These are phyloP conservation scores for Nomada ruficornis DNA, from an alignment of 2,888 invertebrate genomes.

Conservation along the genomic window DNA sequence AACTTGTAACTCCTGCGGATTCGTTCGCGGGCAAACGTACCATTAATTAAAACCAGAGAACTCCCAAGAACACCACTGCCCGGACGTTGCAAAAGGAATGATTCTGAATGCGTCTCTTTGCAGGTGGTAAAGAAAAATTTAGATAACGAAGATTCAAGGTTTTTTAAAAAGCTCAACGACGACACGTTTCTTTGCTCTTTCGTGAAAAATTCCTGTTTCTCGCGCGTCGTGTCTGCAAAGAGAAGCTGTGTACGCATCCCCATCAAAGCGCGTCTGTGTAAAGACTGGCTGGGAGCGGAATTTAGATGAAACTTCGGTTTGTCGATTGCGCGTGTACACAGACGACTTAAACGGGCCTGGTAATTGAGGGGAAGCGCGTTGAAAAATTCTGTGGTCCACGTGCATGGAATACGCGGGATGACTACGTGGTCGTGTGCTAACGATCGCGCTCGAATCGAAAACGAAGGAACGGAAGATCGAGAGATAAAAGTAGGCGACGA, in stretches of 20 bases:
- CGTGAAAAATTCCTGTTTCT: slow-evolving; percentile 24
- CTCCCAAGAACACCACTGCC: not conserved
- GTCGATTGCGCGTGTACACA: slow-evolving; percentile 52
- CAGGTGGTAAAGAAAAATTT: not conserved
- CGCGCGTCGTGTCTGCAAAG: slow-evolving; percentile 30
- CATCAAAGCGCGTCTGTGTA: slow-evolving; percentile 51
- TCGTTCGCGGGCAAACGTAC: slow-evolving; percentile 13
- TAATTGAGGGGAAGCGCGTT: slow-evolving; percentile 36
- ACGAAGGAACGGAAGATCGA: not conserved
- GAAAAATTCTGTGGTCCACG: slow-evolving; percentile 36
- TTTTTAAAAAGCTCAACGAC: slow-evolving; percentile 3
- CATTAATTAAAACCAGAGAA: slow-evolving; percentile 45
- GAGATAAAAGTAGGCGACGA: not conserved
- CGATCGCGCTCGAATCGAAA: not conserved
- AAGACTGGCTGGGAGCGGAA: slow-evolving; percentile 41
- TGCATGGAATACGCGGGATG: not conserved
- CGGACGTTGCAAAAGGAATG: not conserved
- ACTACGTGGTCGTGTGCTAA: not conserved
- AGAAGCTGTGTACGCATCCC: slow-evolving; percentile 11
- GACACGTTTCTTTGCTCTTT: not conserved
- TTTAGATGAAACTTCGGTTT: slow-evolving; percentile 58
- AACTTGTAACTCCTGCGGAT: not conserved
- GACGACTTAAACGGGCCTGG: slow-evolving; percentile 39
- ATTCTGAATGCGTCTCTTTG: not conserved
- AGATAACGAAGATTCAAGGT: slow-evolving; percentile 8